A percentile compares a stretch with the other conserved stretches of the same genome.
Evolutionary conservation across 92 coral and sea anemone species (phyloP).

Genomic region (Pocillopora meandrina): DNA sequence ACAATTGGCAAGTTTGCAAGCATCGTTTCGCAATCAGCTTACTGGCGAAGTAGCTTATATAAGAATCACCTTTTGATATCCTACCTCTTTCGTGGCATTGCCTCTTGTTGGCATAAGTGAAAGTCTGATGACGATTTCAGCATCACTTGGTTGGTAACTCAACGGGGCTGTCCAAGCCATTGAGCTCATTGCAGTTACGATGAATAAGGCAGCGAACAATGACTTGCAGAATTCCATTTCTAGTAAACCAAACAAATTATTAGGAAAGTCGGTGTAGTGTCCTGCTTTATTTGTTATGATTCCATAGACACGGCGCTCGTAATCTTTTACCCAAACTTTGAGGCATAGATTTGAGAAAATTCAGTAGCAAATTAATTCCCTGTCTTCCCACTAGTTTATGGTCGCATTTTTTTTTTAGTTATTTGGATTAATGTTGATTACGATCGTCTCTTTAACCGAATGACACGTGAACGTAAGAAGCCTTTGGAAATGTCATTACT

Average conservation of each 20-base stretch:
- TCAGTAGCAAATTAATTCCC: no score
- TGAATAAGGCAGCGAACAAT: not conserved
- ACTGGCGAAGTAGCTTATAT: no score
- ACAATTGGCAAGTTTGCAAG: not conserved
- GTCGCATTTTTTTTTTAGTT: no score
- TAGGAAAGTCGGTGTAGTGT: not conserved
- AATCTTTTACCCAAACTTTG: no score
- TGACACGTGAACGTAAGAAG: no score
- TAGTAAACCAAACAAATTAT: not conserved
- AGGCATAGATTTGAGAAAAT: no score
- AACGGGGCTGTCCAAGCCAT: not conserved
- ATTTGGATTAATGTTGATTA: no score
- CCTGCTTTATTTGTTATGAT: not conserved
- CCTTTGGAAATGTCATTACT: no score
- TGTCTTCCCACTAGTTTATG: no score
- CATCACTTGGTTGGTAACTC: not conserved
- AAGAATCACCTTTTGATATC: not conserved
- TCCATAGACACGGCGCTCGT: not conserved
- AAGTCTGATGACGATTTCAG: not conserved
- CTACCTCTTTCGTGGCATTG: slow-evolving; percentile 23
- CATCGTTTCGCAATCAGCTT: not conserved
- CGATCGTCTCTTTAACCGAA: no score
- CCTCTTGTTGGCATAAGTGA: not conserved
- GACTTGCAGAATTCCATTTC: not conserved
- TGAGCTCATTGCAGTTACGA: not conserved